Evolutionary conservation across 2,888 invertebrate genomes (phyloP), one percentile per base, ranked within the genome.

Genomic region (Trissoscelio sp.): DNA sequence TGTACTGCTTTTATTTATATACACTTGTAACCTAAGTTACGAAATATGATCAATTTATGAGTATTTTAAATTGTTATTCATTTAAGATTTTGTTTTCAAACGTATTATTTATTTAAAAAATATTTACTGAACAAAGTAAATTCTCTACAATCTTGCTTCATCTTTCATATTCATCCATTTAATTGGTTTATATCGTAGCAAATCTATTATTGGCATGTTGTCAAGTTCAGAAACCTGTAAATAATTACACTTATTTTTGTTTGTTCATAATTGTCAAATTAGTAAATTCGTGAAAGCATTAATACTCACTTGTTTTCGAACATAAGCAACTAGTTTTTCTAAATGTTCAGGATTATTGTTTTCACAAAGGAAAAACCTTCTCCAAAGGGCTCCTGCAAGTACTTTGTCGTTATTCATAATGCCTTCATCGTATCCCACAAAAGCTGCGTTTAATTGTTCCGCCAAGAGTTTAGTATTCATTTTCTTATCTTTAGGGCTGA

Each of bases 361-460:
- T 42, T 94, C 92, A 85, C 93, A 93, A 83, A 94, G 94, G 86
- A 96, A 96, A 89, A 98, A 94, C 82, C 96, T 93, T 84, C 96
- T 93, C 98, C 98, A 98, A 11, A 98, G 86, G 0, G 97, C 96
- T 18, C 94, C 94, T 28, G 98, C 97, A 83, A 98, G 90, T 4
- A 95, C 92, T 86, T 92, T 94, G 88, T 98, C 98, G 88, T 95
- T 94, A 11, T 93, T 93, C 85, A 94, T 92, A 12, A 97, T 91
- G 1, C 97, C 98, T 92, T 98, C 97, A 91, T 98, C 98, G 88
- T 97, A 98, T 0, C 94, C 94, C 77, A 97, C 94, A 11, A 98
- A 89, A 4, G 96, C 94, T 0, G 97, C 97, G 92, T 96, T 95
- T 89, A 98, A 96, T 88, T 97, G 96, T 85, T 96, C 94, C 0